Conservation (phyloP, 2,888 invertebrate genomes). For the Ptilodon capucinus region DNA sequence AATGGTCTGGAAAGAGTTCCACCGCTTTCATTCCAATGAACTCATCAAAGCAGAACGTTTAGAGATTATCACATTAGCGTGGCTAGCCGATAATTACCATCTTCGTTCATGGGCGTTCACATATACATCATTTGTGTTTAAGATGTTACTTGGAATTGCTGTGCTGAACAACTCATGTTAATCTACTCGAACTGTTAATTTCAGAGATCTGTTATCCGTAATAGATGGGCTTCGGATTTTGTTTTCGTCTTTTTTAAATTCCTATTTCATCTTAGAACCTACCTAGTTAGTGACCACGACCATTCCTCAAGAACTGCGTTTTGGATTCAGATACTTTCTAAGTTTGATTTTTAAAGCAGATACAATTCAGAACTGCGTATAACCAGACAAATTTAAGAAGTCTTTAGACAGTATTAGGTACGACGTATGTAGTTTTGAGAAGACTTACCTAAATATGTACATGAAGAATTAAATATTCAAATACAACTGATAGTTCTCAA, state of each 20-base stretch:
- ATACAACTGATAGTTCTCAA: background rate
- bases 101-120: conserved; percentile 71
- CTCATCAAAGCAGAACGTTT: conserved; percentile 72
- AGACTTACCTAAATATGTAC: no score
- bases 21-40: conserved; percentile 58
- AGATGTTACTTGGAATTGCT: conserved; percentile 72
- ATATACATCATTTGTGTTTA: conserved; percentile 76
- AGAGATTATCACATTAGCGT: conserved; percentile 71
- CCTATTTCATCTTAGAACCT: no score
- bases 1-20: conserved; percentile 48
- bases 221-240: conserved; percentile 64
- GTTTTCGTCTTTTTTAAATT: conserved; percentile 34
- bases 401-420: no score
- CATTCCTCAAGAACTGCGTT: no score
- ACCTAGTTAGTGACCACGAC: conserved; percentile 8
- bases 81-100: conserved; percentile 70
- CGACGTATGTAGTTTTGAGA: no score
- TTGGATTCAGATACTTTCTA: no score
- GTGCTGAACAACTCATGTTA: conserved; percentile 48
- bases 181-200: conserved; percentile 66
- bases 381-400: no score
- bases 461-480: background rate
- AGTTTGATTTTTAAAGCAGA: no score
- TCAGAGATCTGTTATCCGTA: conserved; percentile 57
- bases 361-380: no score